Base-by-base conservation (phyloP, 2,888 invertebrate species). In the Megastigmus dorsalis region DNA sequence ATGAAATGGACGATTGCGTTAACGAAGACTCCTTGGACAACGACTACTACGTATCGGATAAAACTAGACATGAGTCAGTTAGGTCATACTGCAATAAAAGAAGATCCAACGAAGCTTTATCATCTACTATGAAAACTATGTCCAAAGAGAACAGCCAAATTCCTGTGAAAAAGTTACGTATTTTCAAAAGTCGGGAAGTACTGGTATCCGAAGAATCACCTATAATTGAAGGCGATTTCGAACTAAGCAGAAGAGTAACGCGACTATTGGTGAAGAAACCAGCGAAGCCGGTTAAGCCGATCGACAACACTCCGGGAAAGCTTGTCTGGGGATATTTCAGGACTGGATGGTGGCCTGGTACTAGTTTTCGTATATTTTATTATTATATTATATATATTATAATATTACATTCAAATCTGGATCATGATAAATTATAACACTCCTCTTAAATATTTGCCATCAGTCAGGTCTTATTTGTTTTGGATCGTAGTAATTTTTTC, bases 341-440 rank as follows among this genome's bases (percentile, higher is more conserved):
- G 30, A 78, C 67, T 30, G 83, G 83, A 28, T 86, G 85, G 86
- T 86, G 85, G 85, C 86, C 86, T 76, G 86, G 85, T 82, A 77
- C n/a, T n/a, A n/a, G n/a, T n/a, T n/a, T n/a, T n/a, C n/a, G n/a
- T n/a, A n/a, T n/a, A n/a, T n/a, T n/a, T n/a, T n/a, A n/a, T n/a
- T n/a, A n/a, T n/a, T n/a, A n/a, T n/a, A n/a, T n/a, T n/a, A n/a
- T n/a, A n/a, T n/a, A n/a, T n/a, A n/a, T n/a, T n/a, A n/a, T n/a
- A n/a, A n/a, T n/a, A n/a, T n/a, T n/a, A n/a, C n/a, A n/a, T n/a
- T n/a, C n/a, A n/a, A n/a, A n/a, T n/a, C n/a, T n/a, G n/a, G n/a
- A n/a, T n/a, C n/a, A n/a, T n/a, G n/a, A n/a, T n/a, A n/a, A n/a
- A n/a, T n/a, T n/a, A n/a, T n/a, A n/a, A n/a, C n/a, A n/a, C n/a